Conservation (phyloP, 2,888 invertebrate genomes). For the Synanthedon formicaeformis region DNA sequence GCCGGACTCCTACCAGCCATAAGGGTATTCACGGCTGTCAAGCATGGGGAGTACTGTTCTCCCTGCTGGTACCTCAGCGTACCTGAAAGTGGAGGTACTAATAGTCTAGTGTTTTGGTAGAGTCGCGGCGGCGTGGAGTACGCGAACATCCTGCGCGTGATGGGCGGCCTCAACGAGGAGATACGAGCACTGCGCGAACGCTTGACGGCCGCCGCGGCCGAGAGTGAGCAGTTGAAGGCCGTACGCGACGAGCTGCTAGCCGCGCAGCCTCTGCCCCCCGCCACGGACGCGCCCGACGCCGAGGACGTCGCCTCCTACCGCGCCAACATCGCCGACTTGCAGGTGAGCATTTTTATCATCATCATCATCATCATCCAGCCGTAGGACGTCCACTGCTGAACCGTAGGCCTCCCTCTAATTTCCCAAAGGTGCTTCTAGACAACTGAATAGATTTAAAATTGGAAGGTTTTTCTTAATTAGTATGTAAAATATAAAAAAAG, state of each 20-base stretch:
- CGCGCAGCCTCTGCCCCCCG: slow-evolving; percentile 21
- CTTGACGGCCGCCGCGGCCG: slow-evolving; percentile 24
- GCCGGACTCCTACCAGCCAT: no score
- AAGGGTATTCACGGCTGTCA: no score
- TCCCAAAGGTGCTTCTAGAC: no score
- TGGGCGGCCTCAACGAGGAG: slow-evolving; percentile 61
- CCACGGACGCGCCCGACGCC: slow-evolving; percentile 9
- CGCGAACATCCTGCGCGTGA: slow-evolving; percentile 57
- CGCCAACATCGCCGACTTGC: slow-evolving; percentile 42
- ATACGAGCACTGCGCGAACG: slow-evolving; percentile 51
- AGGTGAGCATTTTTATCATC: slow-evolving; percentile 23
- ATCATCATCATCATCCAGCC: no score
- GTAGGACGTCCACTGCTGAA: neutral
- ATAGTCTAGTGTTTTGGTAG: slow-evolving; percentile 13
- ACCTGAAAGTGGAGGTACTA: no score
- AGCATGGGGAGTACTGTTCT: no score
- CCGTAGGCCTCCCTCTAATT: no score
- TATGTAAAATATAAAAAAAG: no score
- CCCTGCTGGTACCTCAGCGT: no score
- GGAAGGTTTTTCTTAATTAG: no score
- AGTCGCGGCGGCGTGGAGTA: slow-evolving; percentile 53
- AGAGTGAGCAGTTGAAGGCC: slow-evolving; percentile 45
- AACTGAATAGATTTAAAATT: no score
- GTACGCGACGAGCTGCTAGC: slow-evolving; percentile 56
- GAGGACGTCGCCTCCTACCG: slow-evolving; percentile 22